Evolutionary conservation across 2,797 vertebrate species (phyloP), one percentile per base, ranked within the genome.

Genomic region (Masticophis lateralis): DNA sequence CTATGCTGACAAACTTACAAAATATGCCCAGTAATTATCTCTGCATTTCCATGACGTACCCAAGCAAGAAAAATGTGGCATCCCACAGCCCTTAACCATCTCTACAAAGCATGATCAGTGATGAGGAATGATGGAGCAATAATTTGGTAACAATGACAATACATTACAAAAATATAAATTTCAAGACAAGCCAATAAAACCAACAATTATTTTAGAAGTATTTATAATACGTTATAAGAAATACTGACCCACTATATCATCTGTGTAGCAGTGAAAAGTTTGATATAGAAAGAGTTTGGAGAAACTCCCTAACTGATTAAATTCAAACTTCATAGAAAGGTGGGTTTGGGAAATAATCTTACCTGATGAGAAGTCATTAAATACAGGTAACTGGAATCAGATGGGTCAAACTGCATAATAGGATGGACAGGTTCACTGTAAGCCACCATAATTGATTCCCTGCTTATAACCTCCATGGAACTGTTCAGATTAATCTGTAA

Each of bases 351-450:
- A 88, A 79, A 61, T 59, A 86, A 91, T 87, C 98, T 98, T 97
- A 99, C 99, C 96, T 99, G 99, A 94, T 99, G 98, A 89, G 98
- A 98, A 0, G 99, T 99, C 99, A 99, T 99, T 95, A 99, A 96
- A 91, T 99, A 99, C 88, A 99, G 98, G 97, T 98, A 99, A 94
- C 98, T 98, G 32, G 98, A 97, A 97, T 99, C 98, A 0, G 96
- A 98, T 57, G 99, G 98, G 97, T 99, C 99, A 43, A 99, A 99
- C 94, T 98, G 98, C 99, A 99, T 99, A 97, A 99, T 95, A 90
- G 98, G 99, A 95, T 99, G 99, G 92, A 99, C 99, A 0, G 99
- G 97, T 92, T 99, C 99, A 6, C 98, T 97, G 0, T 98, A 98
- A 20, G 98, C 98, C 94, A 99, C 98, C 0, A 97, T 98, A 95